Evolutionary conservation across 2,888 invertebrate species (phyloP), one percentile per base, ranked within the genome.

Genomic region (Lasius platythorax): DNA sequence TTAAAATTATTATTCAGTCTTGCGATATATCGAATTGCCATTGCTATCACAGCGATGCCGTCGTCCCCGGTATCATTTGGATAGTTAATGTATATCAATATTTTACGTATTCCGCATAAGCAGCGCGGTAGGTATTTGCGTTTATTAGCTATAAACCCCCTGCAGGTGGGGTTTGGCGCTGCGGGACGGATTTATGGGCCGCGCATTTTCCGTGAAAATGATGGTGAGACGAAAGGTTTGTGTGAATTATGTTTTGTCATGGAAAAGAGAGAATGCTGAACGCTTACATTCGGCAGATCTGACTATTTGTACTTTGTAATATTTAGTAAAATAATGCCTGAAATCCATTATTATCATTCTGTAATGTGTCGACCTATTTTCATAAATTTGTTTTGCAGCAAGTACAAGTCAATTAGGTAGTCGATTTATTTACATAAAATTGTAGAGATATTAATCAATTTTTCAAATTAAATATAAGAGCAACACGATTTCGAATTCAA

Each of bases 131-230:
- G 89, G 87, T 90, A 92, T 91, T 91, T 90, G 90, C 89, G 88
- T 92, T 92, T 92, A 92, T 92, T 92, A 90, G 90, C 92, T 89
- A 92, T 92, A 92, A 92, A 92, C 89, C 72, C 86, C 72, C 84
- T 73, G 85, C 86, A 86, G 87, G 75, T 86, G 78, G 82, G 50
- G 58, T 79, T 86, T 81, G 53, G 37, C 58, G 82, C 33, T 66
- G 33, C 30, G 73, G 50, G 81, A 72, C 86, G 85, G 87, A 90
- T 90, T 90, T 91, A 91, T 82, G 88, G 66, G 40, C 75, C 66
- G 63, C 74, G 74, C 67, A 83, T 83, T 83, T 83, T 61, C 58
- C 72, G 40, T 74, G 81, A 85, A 66, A 86, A 88, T 87, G 86
- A 82, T 73, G 74, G 58, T 70, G 76, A 58, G 76, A 81, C 63